Evolutionary conservation across 2,888 invertebrate genomes (phyloP).

Genomic region (Harpalus rufipes): DNA sequence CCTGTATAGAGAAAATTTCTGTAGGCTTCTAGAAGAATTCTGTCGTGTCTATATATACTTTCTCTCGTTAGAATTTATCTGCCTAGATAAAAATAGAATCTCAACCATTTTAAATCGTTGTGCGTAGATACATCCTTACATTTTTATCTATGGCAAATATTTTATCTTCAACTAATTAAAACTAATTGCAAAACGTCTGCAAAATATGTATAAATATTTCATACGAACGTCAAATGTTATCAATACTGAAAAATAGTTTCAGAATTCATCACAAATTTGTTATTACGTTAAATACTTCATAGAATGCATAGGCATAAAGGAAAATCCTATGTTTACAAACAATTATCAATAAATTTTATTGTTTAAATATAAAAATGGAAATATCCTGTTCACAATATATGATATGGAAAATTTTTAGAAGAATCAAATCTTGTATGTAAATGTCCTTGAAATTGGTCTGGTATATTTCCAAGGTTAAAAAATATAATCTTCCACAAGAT

Average conservation of each 20-base stretch:
- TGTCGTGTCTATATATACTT: no score
- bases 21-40: no score
- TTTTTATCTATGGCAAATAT: no score
- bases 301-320: neutral
- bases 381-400: neutral
- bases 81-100: no score
- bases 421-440: neutral
- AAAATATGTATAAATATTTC: neutral
- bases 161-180: neutral
- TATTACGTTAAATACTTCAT: neutral
- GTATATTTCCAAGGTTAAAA: neutral
- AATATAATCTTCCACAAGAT: no score
- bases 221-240: neutral
- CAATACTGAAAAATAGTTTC: neutral
- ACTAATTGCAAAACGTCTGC: neutral
- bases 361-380: neutral
- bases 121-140: no score
- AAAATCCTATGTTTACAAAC: neutral
- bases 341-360: neutral
- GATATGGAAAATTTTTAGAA: neutral
- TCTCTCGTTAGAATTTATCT: no score
- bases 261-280: neutral
- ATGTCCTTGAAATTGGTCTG: neutral
- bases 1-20: no score
- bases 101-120: no score